Conservation (phyloP, 2,113 vertebrate species). For the Boulengeromyrus knoepffleri region DNA sequence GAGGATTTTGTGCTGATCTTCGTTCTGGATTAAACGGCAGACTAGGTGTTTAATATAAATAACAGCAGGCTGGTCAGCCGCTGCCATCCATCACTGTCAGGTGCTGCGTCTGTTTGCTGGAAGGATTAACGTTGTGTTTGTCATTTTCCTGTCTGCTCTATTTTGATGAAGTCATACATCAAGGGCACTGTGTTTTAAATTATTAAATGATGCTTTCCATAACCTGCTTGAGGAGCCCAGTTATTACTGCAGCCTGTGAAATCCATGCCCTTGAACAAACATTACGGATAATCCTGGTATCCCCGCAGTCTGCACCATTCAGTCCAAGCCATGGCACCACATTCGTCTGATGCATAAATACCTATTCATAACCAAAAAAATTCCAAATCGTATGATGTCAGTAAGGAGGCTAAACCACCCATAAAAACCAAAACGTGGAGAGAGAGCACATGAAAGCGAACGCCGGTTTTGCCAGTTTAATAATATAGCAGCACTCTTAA, state of each 20-base stretch:
- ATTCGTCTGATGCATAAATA: not conserved
- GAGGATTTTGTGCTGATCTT: slow-evolving; percentile 6
- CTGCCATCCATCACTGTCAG: not conserved
- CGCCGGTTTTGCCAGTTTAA: not conserved
- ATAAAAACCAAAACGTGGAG: not conserved
- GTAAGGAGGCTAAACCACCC: not conserved
- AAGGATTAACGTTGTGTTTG: not conserved
- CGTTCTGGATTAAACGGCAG: not conserved
- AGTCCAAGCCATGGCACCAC: not conserved
- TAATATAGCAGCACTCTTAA: not conserved
- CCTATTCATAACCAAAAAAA: not conserved
- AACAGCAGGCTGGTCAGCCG: not conserved
- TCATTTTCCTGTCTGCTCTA: not conserved
- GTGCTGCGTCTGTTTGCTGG: not conserved
- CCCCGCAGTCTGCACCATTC: not conserved
- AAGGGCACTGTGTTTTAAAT: not conserved
- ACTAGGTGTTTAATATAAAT: slow-evolving; percentile 2
- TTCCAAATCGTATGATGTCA: not conserved
- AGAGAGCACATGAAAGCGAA: not conserved
- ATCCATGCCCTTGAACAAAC: not conserved
- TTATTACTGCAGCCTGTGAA: not conserved
- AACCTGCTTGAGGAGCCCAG: not conserved
- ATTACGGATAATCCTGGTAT: not conserved
- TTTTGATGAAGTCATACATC: slow-evolving; percentile 11
- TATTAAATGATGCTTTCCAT: not conserved